A percentile compares a stretch with the other conserved stretches of the same genome.
These are phyloP conservation scores for Noctua comes DNA, from an alignment of 2,888 invertebrate genomes.

Conservation along the genomic window DNA sequence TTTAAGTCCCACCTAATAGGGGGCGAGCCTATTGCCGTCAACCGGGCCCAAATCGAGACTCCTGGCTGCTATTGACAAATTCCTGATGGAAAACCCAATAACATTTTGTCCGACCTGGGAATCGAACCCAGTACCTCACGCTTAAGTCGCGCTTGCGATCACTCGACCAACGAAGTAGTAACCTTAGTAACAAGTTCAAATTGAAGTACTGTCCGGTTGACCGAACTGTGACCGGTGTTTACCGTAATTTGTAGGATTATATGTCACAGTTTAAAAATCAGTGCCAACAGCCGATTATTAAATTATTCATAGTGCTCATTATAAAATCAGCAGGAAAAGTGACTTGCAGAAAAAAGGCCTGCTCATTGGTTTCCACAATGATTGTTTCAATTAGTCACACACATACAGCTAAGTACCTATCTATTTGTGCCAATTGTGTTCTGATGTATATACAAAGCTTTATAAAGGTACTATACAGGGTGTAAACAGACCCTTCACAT, in stretches of 20 bases:
- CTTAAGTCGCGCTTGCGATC: neutral
- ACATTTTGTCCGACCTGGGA: no score
- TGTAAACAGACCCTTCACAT: no score
- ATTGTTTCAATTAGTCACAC: conserved; percentile 12
- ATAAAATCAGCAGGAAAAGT: conserved; percentile 17
- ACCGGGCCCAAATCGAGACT: no score
- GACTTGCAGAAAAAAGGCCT: conserved; percentile 3
- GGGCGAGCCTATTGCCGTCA: no score
- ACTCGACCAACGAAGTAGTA: neutral
- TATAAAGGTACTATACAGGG: neutral
- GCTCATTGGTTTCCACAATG: neutral
- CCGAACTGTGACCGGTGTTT: neutral
- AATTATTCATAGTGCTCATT: conserved; percentile 3
- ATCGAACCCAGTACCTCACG: no score
- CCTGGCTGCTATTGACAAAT: no score
- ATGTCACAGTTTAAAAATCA: neutral
- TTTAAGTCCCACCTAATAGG: no score
- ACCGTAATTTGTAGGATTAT: neutral
- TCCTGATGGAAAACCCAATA: no score
- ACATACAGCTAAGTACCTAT: neutral
- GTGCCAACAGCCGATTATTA: neutral
- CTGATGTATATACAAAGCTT: neutral
- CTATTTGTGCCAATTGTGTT: neutral
- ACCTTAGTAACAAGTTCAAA: neutral
- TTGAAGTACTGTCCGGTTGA: neutral